Evolutionary conservation across 2,888 invertebrate genomes (phyloP).

Genomic region (Netelia virgata): DNA sequence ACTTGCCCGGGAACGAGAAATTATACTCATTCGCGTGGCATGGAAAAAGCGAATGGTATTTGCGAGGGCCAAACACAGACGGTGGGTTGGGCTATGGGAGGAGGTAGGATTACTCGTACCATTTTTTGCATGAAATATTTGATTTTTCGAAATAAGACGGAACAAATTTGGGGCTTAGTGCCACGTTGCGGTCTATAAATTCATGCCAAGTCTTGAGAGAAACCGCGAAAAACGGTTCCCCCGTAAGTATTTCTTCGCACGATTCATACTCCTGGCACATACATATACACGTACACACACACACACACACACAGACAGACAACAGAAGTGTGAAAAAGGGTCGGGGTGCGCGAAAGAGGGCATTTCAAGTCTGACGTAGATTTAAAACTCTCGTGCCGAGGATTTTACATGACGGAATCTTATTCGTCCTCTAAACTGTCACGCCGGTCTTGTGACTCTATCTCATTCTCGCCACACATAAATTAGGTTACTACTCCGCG

Average conservation of each 20-base stretch:
- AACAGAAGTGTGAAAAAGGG: neutral
- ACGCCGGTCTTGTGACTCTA: conserved; percentile 31
- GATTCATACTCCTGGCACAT: conserved; percentile 27
- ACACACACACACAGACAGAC: neutral
- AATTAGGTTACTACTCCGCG: conserved; percentile 55
- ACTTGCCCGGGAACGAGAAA: conserved; percentile 9
- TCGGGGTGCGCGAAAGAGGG: conserved; percentile 12
- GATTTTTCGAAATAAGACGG: conserved; percentile 50
- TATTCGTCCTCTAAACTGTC: conserved; percentile 52
- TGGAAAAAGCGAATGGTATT: conserved; percentile 7
- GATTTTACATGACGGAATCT: conserved; percentile 63
- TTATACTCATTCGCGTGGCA: conserved; percentile 29
- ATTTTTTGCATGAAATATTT: conserved; percentile 51
- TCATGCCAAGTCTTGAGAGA: conserved; percentile 33
- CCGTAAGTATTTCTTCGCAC: conserved; percentile 59
- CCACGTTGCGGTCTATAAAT: conserved; percentile 54
- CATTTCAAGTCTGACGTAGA: conserved; percentile 58
- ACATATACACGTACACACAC: neutral
- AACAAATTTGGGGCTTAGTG: conserved; percentile 64
- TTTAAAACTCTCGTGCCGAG: conserved; percentile 56
- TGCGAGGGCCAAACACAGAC: neutral
- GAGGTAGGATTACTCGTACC: neutral
- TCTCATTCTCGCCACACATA: conserved; percentile 46
- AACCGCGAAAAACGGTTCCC: conserved; percentile 42
- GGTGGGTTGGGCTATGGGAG: neutral